Evolutionary conservation across 2,797 vertebrate species (phyloP), one percentile per base, ranked within the genome.

Genomic region (Darevskia nairensis): DNA sequence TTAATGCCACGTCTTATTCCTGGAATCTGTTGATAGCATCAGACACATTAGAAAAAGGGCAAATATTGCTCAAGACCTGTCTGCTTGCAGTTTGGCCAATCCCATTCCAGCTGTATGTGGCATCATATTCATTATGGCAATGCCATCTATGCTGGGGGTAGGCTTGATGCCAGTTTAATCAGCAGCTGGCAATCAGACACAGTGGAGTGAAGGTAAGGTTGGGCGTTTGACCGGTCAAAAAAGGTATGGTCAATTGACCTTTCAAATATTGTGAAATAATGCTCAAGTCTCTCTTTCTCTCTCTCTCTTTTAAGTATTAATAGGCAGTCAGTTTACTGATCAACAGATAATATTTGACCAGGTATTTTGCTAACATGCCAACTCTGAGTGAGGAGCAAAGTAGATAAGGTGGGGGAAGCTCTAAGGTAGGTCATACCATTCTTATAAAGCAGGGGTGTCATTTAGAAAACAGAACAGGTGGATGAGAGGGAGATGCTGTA

Each of bases 21-120:
- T 86, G 41, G 77, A 59, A 80, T 71, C 85, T 19, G 50, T n/a
- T 86, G 77, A 80, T 46, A 19, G 50, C 66, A 80, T 64, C 50
- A 4, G 19, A 39, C 59, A 61, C 46, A 10, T 69, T 69, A 59
- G 77, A 3, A 46, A 79, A 66, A 85, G 72, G 74, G 21, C 72
- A 76, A 85, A 85, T 9, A 79, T 86, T 86, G 23, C 44, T 25
- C 66, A 80, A 50, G 41, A 55, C 32, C 29, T 44, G 32, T 79
- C 21, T 39, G 64, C 50, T 25, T 29, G 29, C 61, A 80, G 6
- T 8, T 39, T 86, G 64, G 23, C 61, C 64, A 85, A 46, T 76
- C 74, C 72, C 4, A 29, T 32, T 78, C 66, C 75, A 15, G 19
- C 9, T 77, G 19, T 32, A 8, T 35, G 41, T 46, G 75, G 29